phyloP scores from a whole-genome alignment of 2,113 vertebrate genomes.

The Melospiza melodia region DNA sequence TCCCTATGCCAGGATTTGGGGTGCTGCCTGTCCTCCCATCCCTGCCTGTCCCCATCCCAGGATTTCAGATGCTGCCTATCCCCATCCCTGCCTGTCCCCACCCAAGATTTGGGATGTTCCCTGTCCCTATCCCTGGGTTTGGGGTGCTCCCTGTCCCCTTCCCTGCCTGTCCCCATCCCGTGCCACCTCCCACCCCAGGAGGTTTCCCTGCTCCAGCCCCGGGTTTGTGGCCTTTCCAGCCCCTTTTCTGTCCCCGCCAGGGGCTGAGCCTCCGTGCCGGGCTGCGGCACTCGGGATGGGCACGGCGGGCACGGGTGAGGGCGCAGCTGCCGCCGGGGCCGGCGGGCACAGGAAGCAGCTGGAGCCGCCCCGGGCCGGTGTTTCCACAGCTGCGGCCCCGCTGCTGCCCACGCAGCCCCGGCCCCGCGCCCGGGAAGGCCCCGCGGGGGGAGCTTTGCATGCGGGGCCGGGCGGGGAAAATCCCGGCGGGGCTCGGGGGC shows the following conservation, averaged over 20 bases:
- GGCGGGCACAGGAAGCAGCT: slow-evolving; percentile 1
- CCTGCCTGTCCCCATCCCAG: too few relatives aligned
- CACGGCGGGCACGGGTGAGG: fast-evolving
- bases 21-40: too few relatives aligned
- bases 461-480: not conserved
- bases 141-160: too few relatives aligned
- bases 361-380: not conserved
- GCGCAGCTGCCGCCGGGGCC: not conserved
- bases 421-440: not conserved
- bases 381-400: not conserved
- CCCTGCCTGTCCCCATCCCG: too few relatives aligned
- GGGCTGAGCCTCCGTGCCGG: not conserved
- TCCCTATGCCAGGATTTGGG: too few relatives aligned
- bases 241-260: fast-evolving
- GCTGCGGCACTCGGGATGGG: not conserved
- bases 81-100: too few relatives aligned
- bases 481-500: not conserved
- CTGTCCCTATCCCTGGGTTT: too few relatives aligned
- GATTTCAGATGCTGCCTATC: too few relatives aligned
- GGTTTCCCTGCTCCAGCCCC: not conserved
- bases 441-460: slow-evolving; percentile 21
- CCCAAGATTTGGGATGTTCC: too few relatives aligned
- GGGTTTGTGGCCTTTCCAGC: not conserved
- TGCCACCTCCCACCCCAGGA: not conserved
- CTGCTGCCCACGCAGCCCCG: not conserved